Conservation (phyloP, 2,113 vertebrate species). For the Heloderma charlesbogerti region DNA sequence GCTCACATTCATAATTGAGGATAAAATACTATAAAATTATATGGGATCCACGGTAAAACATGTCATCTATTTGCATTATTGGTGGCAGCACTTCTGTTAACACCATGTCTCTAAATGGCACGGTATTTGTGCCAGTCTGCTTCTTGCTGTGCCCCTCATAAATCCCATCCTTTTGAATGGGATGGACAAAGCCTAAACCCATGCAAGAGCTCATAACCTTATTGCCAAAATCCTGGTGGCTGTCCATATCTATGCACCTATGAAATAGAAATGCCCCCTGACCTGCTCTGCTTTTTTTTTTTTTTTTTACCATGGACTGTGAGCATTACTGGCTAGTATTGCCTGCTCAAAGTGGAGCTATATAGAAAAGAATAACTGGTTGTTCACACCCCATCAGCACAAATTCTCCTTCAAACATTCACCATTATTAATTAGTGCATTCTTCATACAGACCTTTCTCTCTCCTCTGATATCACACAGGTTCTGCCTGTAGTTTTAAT, state of each 20-base stretch:
- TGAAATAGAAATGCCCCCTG: slow-evolving; percentile 31
- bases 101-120: not conserved
- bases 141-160: not conserved
- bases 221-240: not conserved
- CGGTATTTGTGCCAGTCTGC: not conserved
- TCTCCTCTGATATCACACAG: not conserved
- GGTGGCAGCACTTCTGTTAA: not conserved
- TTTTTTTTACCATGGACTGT: slow-evolving; percentile 26
- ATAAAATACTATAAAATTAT: not conserved
- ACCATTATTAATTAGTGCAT: not conserved
- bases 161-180: not conserved
- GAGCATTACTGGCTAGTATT: slow-evolving; percentile 21
- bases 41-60: not conserved
- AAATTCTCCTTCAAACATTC: not conserved
- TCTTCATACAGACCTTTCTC: not conserved
- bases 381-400: not conserved
- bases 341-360: not conserved
- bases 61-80: not conserved
- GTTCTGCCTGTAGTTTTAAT: not conserved
- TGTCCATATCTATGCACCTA: slow-evolving; percentile 30
- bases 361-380: not conserved
- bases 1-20: not conserved
- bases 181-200: not conserved
- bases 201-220: not conserved
- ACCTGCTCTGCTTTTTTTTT: slow-evolving; percentile 5